Base-by-base conservation (phyloP, 2,113 vertebrate species). In the Elanus axillaris region DNA sequence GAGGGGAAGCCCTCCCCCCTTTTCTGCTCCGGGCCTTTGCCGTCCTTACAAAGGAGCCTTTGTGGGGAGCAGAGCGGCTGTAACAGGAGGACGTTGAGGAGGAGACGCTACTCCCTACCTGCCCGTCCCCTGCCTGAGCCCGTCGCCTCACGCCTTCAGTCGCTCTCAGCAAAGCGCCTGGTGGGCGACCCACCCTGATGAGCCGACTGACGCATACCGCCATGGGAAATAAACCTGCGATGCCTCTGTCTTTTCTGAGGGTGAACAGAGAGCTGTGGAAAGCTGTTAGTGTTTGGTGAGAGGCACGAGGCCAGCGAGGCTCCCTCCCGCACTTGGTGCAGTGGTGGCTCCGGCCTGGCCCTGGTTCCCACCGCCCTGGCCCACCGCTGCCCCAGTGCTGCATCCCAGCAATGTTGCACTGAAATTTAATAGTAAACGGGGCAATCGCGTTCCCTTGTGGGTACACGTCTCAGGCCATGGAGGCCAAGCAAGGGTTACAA, bases 31-130 rank as follows among this genome's bases (percentile, higher is more conserved):
- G 85, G 93, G 96, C 93, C 97, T 97, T 97, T 97, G 97, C 96
- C 93, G 68, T 84, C 88, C 81, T 86, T 90, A 98, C 98, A 98
- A 98, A 97, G 96, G 92, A 89, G 58, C 69, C 98, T 98, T 98
- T 98, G 98, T 98, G 79, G 86, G 64, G 71, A 90, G 83, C 89
- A 96, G 63, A 67, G 89, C 92, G 32, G 68, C 0, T 13, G 80
- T 94, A 93, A 96, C 82, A 95, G 60, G 88, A 98, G 94, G 94
- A 86, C 60, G 76, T 89, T 45, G 93, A 96, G 83, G 93, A 95
- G 85, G 94, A 97, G 47, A 66, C 88, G 60, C 75, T 72, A 34
- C 94, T 97, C 89, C 88, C 43, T 84, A 38, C 38, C 85, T 77
- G 67, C 95, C 94, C 74, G 29, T 64, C 53, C 96, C 88, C 76